Percentiles rank a stretch among this genome's conserved stretches.
Conservation (phyloP, 2,888 invertebrate species). For the Chrysolina haemoptera region DNA sequence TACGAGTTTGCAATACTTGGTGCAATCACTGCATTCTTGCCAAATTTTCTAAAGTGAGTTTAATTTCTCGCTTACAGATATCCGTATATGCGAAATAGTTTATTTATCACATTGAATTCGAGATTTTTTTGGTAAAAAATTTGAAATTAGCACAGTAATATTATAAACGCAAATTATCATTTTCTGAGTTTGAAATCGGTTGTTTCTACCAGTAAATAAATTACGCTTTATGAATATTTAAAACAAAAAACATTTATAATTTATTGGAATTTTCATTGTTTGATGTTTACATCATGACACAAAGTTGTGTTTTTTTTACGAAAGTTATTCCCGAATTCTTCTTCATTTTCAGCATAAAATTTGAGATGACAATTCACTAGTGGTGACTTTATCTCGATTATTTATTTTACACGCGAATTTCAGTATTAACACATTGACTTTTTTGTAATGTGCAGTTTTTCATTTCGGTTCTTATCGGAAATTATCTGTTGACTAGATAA, state of each 20-base stretch:
- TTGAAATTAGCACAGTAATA: not conserved
- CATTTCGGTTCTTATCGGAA: not conserved
- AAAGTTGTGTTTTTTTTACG: not conserved
- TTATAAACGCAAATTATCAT: not conserved
- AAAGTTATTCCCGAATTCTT: not conserved
- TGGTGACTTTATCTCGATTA: not conserved
- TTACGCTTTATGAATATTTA: no score
- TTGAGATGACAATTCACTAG: not conserved
- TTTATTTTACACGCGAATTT: not conserved
- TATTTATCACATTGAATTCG: not conserved
- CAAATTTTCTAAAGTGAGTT: not conserved
- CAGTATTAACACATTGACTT: not conserved
- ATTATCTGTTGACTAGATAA: not conserved
- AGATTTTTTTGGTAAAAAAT: not conserved
- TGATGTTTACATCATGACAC: no score
- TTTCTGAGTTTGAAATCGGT: no score
- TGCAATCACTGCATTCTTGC: conserved; percentile 16
- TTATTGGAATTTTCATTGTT: no score
- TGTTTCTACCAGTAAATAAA: no score
- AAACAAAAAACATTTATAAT: no score
- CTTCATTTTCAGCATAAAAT: not conserved
- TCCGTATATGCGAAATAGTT: not conserved
- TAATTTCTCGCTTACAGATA: not conserved
- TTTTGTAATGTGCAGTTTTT: not conserved
- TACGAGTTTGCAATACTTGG: not conserved